Conservation (phyloP, 2,888 invertebrate genomes). For the Cantharis lateralis region DNA sequence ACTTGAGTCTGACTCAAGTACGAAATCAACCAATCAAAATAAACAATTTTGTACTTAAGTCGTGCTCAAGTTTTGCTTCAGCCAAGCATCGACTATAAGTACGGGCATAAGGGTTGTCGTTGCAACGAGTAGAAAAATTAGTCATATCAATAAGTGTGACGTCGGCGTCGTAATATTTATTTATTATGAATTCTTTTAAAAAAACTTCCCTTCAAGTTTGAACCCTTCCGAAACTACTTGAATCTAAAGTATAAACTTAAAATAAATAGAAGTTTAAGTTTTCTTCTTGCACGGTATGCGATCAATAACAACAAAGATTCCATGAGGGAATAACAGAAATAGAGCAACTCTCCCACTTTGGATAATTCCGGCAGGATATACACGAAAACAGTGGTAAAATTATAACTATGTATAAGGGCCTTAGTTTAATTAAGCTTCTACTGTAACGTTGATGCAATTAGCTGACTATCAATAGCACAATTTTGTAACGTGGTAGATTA, state of each 20-base stretch:
- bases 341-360: background rate
- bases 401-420: background rate
- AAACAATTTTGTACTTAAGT: too few relatives aligned
- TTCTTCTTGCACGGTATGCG: background rate
- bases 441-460: background rate
- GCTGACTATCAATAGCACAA: background rate
- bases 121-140: background rate
- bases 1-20: too few relatives aligned
- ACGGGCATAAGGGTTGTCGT: background rate
- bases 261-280: background rate
- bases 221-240: background rate
- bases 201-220: background rate
- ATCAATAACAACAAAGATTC: conserved; percentile 3
- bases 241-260: conserved; percentile 2
- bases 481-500: background rate
- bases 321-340: background rate
- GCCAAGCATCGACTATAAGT: too few relatives aligned
- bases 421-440: conserved; percentile 2
- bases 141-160: too few relatives aligned
- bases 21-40: too few relatives aligned
- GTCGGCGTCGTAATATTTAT: too few relatives aligned
- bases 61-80: too few relatives aligned
- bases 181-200: too few relatives aligned
- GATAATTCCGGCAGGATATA: background rate
- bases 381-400: conserved; percentile 2